Percentiles rank a stretch among this genome's conserved stretches.
These are phyloP conservation scores for Palythoa heliodiscus DNA, from an alignment of 92 coral and sea anemone species.

Conservation along the genomic window DNA sequence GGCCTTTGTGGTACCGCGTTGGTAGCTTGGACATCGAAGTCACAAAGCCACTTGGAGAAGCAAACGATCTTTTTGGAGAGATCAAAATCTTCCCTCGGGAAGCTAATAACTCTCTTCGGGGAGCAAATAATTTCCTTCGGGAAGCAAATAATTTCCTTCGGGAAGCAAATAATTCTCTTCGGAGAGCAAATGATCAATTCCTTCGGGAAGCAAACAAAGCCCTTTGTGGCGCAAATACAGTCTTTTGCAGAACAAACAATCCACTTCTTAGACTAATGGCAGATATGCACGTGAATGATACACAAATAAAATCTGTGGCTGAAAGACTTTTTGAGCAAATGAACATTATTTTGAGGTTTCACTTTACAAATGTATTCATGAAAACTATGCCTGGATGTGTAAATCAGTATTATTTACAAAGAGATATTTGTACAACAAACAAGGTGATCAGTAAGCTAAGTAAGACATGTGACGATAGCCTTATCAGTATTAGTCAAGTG, in stretches of 20 bases:
- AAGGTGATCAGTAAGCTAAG: constrained; percentile 4
- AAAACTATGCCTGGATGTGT: constrained; percentile 7
- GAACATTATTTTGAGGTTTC: constrained; percentile 6
- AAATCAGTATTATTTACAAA: constrained; percentile 4
- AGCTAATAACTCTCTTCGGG: constrained; percentile 5
- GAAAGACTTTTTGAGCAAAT: constrained; percentile 6
- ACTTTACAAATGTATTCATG: constrained; percentile 5
- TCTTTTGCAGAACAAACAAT: constrained; percentile 5
- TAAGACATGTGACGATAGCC: constrained; percentile 8
- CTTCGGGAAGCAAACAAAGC: background rate
- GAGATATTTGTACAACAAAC: constrained; percentile 1
- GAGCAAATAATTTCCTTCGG: background rate
- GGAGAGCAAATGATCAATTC: background rate
- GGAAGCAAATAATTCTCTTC: background rate
- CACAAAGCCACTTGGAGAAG: constrained; percentile 9
- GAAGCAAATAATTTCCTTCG: constrained; percentile 3
- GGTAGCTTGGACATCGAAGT: constrained; percentile 9
- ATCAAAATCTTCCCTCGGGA: constrained; percentile 8
- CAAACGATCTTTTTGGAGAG: constrained; percentile 7
- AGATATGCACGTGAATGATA: constrained; percentile 7
- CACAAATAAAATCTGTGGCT: constrained; percentile 7
- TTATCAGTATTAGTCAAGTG: constrained; percentile 6
- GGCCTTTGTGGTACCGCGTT: constrained; percentile 10
- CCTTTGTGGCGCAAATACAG: no score
- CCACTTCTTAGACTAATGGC: constrained; percentile 8